A percentile compares a stretch with the other conserved stretches of the same genome.
phyloP scores from a whole-genome alignment of 2,113 vertebrate species.

The Myodes glareolus region DNA sequence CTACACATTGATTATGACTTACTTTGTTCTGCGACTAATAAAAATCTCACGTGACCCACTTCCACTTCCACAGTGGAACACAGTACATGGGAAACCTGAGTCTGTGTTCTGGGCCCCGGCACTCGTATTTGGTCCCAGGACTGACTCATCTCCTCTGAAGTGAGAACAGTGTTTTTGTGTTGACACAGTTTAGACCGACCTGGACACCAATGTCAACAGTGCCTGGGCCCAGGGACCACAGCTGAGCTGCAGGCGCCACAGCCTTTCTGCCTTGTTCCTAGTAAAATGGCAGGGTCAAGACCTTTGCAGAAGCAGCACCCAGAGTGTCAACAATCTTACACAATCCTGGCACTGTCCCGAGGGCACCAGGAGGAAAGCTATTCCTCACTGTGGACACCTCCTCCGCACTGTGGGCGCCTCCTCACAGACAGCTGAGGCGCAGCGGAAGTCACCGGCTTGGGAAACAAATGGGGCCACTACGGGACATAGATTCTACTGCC shows the following conservation, averaged over 20 bases:
- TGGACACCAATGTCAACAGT: not conserved
- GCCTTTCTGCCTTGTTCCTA: not conserved
- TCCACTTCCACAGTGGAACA: not conserved
- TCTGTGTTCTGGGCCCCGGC: not conserved
- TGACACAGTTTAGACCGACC: not conserved
- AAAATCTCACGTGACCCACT: not conserved
- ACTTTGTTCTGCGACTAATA: not conserved
- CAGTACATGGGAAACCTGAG: too few species aligned
- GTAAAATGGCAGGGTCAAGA: too few species aligned
- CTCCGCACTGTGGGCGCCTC: not conserved
- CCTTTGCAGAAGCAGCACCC: not conserved
- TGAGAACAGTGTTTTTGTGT: not conserved
- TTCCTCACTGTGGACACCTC: not conserved
- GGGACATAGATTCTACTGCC: not conserved
- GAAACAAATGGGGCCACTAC: not conserved
- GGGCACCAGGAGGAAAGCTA: not conserved
- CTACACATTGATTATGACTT: not conserved
- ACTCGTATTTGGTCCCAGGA: not conserved
- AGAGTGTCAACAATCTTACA: not conserved
- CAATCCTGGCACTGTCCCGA: not conserved
- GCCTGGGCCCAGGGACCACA: not conserved
- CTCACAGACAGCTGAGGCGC: not conserved
- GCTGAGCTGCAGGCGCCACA: not conserved
- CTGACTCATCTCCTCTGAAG: not conserved
- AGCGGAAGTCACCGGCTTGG: not conserved